Base-by-base conservation (phyloP, 2,113 vertebrate genomes). In the Bombycilla garrulus region DNA sequence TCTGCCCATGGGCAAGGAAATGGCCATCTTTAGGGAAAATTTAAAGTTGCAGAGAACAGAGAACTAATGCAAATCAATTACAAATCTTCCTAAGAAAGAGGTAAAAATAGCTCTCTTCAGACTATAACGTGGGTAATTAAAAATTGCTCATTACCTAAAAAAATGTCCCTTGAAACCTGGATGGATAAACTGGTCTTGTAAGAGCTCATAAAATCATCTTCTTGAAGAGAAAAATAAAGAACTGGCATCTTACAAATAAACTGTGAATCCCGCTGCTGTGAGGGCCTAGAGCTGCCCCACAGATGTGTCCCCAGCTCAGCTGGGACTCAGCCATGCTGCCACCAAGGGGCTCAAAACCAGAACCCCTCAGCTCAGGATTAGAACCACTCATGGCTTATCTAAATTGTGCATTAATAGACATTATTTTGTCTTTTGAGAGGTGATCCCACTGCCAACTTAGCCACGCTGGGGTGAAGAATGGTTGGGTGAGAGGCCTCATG, bases 301-400 rank as follows among this genome's bases (percentile, higher is more conserved):
- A 58, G 38, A n/a, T 0, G 1, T 1, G 25, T 25, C 31, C 78
- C 57, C 60, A 79, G 54, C 44, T 44, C 0, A 0, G 20, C 3
- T 5, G 4, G n/a, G 47, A 26, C 60, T 31, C 29, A 25, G 36
- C 21, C 48, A 20, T 0, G 0, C 74, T 58, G n/a, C 35, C 66
- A 78, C 47, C 26, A 19, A 25, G n/a, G 62, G 28, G 11, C 20
- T 22, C 31, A 38, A 35, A 31, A 40, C 6, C 53, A 61, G 24
- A 16, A 29, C 5, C 45, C 19, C 42, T 24, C 50, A 69, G 38
- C 23, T 58, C 44, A 22, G 54, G 40, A 53, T 20, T 69, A 33
- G 18, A 65, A 67, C 20, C 10, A 65, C 20, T 22, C 33, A 9
- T 8, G 22, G 62, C 4, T 67, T 28, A 47, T 31, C 62, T 51